phyloP scores from a whole-genome alignment of 1,140 invertebrate genomes.

The Drosophila ambigua region DNA sequence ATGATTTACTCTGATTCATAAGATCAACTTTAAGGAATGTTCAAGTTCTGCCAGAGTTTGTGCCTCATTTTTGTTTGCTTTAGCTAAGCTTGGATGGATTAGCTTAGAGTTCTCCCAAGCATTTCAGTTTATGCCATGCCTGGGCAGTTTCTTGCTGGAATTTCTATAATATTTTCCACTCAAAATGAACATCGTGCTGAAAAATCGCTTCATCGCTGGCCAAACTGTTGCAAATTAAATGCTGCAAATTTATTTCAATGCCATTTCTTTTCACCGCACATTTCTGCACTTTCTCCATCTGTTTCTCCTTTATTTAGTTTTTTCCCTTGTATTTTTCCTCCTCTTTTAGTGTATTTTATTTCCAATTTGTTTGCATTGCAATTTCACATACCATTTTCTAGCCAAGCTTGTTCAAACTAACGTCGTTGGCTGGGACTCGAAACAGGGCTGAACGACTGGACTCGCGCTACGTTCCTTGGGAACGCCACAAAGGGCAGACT shows the following conservation, averaged over 20 bases:
- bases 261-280: constrained; percentile 16
- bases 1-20: constrained; percentile 37
- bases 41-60: constrained; percentile 20
- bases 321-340: background rate
- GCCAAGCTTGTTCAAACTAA: constrained; percentile 36
- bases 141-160: constrained; percentile 14
- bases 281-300: constrained; percentile 4
- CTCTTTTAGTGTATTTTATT: constrained; percentile 27
- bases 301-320: background rate
- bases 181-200: background rate
- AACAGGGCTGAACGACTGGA: constrained; percentile 4
- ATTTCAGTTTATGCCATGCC: background rate
- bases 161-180: constrained; percentile 22
- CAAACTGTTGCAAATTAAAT: constrained; percentile 30
- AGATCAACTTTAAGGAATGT: constrained; percentile 43
- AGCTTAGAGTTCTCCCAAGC: constrained; percentile 23
- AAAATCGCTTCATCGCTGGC: constrained; percentile 8
- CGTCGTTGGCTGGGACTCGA: constrained; percentile 17
- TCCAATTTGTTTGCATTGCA: constrained; percentile 48
- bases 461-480: background rate
- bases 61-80: background rate
- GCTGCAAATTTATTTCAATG: constrained; percentile 40
- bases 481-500: constrained; percentile 6
- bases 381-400: constrained; percentile 34
- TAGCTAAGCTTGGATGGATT: constrained; percentile 17